Evolutionary conservation across 2,888 invertebrate species (phyloP), one percentile per base, ranked within the genome.

Genomic region (Drosophila maculinotata): DNA sequence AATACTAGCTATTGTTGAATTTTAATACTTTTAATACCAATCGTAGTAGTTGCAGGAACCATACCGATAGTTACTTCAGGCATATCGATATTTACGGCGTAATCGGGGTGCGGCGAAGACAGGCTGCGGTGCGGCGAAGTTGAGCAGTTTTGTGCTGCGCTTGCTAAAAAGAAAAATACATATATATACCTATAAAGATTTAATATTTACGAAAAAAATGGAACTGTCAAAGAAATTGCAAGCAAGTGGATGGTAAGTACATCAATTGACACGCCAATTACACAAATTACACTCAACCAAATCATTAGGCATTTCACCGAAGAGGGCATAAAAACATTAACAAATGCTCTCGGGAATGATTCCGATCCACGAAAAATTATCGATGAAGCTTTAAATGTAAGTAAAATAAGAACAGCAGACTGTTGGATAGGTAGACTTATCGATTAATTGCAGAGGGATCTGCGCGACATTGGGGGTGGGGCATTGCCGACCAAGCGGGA

Each of bases 391-490:
- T 91, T 95, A 88, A 94, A 96, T 91, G 96, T 96, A 92, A 94
- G 95, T 93, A 45, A 10, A 1, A n/a, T 4, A 52, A 15, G 2
- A 38, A 31, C 6, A 28, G 26, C 6, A 9, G 5, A 3, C 3
- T 45, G 15, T 2, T n/a, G n/a, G 12, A 2, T 31, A 20, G 12
- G 2, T 20, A 4, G 20, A 2, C 20, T 20, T 3, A 20, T 20
- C 20, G 1, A 8, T 38, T 31, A 48, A 31, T 63, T 66, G 1
- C 52, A 91, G 91, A 83, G 85, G 45, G 97, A 97, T 92, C 93
- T 97, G 69, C 94, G 95, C 88, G 96, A 97, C 88, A 95, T 97
- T 74, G 96, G 96, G n/a, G 94, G 94, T 52, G 94, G 94, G 52
- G 94, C 94, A 58, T 93, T 96, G 71, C 94, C 95, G n/a, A 93